These are phyloP conservation scores for Microchrysa polita DNA, from an alignment of 2,888 invertebrate genomes.

Conservation along the genomic window DNA sequence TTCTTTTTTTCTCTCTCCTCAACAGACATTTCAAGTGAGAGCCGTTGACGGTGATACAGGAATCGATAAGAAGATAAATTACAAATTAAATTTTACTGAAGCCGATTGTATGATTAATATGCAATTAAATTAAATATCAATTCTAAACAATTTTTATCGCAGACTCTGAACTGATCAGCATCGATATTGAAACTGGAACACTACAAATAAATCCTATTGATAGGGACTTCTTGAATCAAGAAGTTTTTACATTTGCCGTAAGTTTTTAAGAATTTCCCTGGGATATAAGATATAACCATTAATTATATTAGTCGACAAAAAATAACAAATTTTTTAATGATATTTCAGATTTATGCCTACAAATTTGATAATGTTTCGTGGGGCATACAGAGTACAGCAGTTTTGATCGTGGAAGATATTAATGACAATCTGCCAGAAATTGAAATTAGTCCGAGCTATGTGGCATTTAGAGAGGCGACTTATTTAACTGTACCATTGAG, in stretches of 20 bases:
- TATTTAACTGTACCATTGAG: slow-evolving; percentile 65
- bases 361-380: slow-evolving; percentile 61
- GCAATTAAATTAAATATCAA: slow-evolving; percentile 57
- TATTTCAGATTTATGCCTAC: slow-evolving; percentile 64
- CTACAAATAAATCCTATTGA: slow-evolving; percentile 60
- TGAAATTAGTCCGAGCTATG: slow-evolving; percentile 58
- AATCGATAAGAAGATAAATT: slow-evolving; percentile 68
- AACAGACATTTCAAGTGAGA: slow-evolving; percentile 63
- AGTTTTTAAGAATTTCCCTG: too few relatives aligned
- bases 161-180: slow-evolving; percentile 53
- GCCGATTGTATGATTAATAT: slow-evolving; percentile 49
- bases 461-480: slow-evolving; percentile 68
- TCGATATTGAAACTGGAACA: slow-evolving; percentile 52
- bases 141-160: slow-evolving; percentile 16
- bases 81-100: slow-evolving; percentile 63
- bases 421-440: slow-evolving; percentile 75
- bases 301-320: background rate
- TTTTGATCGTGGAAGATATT: slow-evolving; percentile 67
- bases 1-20: background rate
- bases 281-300: background rate
- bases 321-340: too few relatives aligned
- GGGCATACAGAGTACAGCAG: slow-evolving; percentile 60
- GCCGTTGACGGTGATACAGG: slow-evolving; percentile 73
- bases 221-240: slow-evolving; percentile 65
- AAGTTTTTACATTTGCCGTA: slow-evolving; percentile 63